Evolutionary conservation across 2,888 invertebrate genomes (phyloP).

Genomic region (Archaeoteleia sp.): DNA sequence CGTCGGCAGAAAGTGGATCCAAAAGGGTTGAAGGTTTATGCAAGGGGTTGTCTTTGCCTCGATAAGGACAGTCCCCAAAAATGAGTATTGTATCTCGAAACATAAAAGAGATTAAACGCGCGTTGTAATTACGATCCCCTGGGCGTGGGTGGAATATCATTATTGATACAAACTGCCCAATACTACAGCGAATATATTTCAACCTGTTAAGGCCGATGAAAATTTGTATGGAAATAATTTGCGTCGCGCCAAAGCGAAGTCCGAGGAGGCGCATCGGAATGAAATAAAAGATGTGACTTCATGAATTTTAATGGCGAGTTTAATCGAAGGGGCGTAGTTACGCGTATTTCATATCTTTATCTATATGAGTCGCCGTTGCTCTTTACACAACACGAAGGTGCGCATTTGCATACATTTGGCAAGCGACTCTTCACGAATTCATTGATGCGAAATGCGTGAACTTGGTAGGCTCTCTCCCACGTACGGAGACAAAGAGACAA

Average conservation of each 20-base stretch:
- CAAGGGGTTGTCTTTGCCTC: conserved; percentile 16
- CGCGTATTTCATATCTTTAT: conserved; percentile 32
- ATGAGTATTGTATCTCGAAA: conserved; percentile 11
- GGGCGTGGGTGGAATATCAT: conserved; percentile 10
- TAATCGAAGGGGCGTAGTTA: conserved; percentile 47
- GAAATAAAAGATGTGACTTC: conserved; percentile 20
- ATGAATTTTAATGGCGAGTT: conserved; percentile 45
- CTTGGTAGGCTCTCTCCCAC: conserved; percentile 13
- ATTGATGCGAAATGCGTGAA: conserved; percentile 26
- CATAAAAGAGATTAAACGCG: conserved; percentile 3
- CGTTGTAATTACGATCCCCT: conserved; percentile 1
- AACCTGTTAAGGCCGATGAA: conserved; percentile 7
- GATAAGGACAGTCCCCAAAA: conserved; percentile 17
- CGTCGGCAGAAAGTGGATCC: conserved; percentile 19
- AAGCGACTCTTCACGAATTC: conserved; percentile 40
- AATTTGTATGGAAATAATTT: neutral
- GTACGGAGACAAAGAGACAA: conserved; percentile 17
- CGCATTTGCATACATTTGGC: conserved; percentile 52
- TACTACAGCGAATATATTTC: too few relatives aligned
- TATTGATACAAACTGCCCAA: too few relatives aligned
- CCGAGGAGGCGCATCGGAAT: conserved; percentile 14
- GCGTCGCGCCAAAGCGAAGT: conserved; percentile 3
- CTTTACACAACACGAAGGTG: conserved; percentile 27
- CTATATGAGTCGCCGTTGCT: conserved; percentile 36
- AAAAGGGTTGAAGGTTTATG: conserved; percentile 35